Conservation (phyloP, 1,140 invertebrate species). For the Epicauta chinensis region DNA sequence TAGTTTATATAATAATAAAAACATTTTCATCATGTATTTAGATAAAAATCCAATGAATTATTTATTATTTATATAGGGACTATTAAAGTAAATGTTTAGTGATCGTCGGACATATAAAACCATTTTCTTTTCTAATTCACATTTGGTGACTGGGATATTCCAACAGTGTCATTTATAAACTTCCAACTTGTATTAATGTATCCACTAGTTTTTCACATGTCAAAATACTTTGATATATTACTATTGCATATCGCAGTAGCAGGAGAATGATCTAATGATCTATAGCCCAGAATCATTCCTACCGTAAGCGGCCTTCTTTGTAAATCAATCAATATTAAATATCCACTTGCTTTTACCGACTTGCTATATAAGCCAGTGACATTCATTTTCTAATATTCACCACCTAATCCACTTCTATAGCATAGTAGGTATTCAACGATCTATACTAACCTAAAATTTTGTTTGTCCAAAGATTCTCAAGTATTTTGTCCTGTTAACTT, state of each 20-base stretch:
- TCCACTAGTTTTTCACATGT: conserved; percentile 33
- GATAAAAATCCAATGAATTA: background rate
- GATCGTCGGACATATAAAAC: conserved; percentile 12
- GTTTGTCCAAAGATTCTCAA: too few species aligned
- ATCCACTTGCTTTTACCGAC: conserved; percentile 9
- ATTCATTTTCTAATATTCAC: conserved; percentile 1
- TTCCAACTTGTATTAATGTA: conserved; percentile 28
- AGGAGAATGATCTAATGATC: conserved; percentile 28
- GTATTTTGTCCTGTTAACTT: too few species aligned
- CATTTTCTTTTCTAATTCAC: conserved; percentile 22
- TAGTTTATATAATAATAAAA: background rate
- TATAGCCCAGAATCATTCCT: conserved; percentile 21
- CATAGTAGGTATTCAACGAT: too few species aligned
- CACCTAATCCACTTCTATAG: background rate
- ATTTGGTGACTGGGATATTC: conserved; percentile 25
- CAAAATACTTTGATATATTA: conserved; percentile 35
- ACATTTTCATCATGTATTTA: background rate
- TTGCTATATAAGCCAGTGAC: conserved; percentile 3
- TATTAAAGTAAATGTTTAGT: conserved; percentile 9
- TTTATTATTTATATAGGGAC: conserved; percentile 13
- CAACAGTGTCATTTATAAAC: conserved; percentile 29
- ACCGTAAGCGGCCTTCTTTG: conserved; percentile 16
- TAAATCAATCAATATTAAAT: conserved; percentile 17
- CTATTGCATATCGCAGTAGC: conserved; percentile 29
- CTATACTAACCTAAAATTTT: too few species aligned